Conservation (phyloP, 1,140 invertebrate genomes). For the Prorops nasuta region DNA sequence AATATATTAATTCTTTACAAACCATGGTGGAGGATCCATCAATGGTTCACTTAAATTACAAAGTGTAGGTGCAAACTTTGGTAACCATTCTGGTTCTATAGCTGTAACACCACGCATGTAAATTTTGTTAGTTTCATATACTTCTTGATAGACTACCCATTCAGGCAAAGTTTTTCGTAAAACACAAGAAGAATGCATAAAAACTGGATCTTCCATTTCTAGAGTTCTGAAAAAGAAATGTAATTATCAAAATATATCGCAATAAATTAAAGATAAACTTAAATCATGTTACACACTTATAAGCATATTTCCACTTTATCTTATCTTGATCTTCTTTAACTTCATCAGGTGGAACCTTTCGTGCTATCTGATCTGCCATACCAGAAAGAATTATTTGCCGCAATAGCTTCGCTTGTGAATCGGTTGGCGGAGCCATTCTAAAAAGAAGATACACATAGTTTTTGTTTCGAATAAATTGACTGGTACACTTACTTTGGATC, state of each 20-base stretch:
- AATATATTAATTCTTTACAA: slow-evolving; percentile 30
- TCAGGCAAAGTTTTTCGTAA: slow-evolving; percentile 74
- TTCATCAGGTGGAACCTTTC: slow-evolving; percentile 68
- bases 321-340: slow-evolving; percentile 69
- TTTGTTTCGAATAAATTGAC: neutral
- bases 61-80: slow-evolving; percentile 73
- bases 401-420: slow-evolving; percentile 71
- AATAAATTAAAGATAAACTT: too few species aligned
- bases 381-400: slow-evolving; percentile 86
- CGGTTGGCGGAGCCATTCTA: slow-evolving; percentile 71
- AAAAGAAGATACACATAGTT: neutral
- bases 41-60: slow-evolving; percentile 75
- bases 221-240: slow-evolving; percentile 43
- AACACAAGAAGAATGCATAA: slow-evolving; percentile 83
- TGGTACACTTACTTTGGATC: slow-evolving; percentile 63
- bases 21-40: slow-evolving; percentile 62
- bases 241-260: neutral
- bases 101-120: slow-evolving; percentile 87
- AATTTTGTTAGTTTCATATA: slow-evolving; percentile 83
- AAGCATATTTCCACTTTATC: slow-evolving; percentile 78
- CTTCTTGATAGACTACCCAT: slow-evolving; percentile 93
- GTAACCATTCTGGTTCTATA: slow-evolving; percentile 94
- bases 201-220: slow-evolving; percentile 86
- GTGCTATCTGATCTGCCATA: slow-evolving; percentile 87
- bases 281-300: slow-evolving; percentile 61